Percentiles rank a stretch among this genome's conserved stretches.
phyloP scores from a whole-genome alignment of 2,888 invertebrate species.

The Eueremaeus valkanovi region DNA sequence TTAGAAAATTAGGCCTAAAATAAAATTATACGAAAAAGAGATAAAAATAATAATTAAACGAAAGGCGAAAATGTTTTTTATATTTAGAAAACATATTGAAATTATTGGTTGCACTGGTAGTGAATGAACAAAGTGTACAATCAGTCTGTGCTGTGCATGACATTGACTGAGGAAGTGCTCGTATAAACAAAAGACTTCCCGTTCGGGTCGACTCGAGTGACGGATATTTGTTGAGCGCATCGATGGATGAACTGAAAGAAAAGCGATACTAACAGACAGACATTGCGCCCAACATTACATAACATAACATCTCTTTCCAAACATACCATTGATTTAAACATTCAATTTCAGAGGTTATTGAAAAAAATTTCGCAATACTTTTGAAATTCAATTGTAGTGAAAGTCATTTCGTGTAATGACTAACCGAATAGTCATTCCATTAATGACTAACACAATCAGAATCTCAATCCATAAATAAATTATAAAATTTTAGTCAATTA shows the following conservation, averaged over 20 bases:
- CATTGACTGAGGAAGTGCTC: constrained; percentile 30
- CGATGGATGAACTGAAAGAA: constrained; percentile 32
- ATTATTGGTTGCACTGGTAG: neutral
- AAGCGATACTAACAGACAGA: neutral
- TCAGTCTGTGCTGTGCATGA: constrained; percentile 21
- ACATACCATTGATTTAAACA: neutral
- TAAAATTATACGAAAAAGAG: neutral
- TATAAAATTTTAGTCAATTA: no score
- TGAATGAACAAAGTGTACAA: neutral
- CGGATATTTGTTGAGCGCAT: constrained; percentile 26
- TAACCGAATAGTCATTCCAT: neutral
- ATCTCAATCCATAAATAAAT: neutral
- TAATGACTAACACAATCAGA: neutral
- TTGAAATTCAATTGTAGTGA: neutral
- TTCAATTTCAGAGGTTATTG: neutral
- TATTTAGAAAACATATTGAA: neutral
- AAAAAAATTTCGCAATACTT: neutral
- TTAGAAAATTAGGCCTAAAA: neutral
- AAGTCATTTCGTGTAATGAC: constrained; percentile 4
- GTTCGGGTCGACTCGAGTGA: neutral
- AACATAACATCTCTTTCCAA: neutral
- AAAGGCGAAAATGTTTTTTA: neutral
- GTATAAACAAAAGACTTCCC: constrained; percentile 32
- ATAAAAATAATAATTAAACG: neutral
- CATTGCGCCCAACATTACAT: neutral